Evolutionary conservation across 2,113 vertebrate species (phyloP).

Genomic region (Nerophis lumbriciformis): DNA sequence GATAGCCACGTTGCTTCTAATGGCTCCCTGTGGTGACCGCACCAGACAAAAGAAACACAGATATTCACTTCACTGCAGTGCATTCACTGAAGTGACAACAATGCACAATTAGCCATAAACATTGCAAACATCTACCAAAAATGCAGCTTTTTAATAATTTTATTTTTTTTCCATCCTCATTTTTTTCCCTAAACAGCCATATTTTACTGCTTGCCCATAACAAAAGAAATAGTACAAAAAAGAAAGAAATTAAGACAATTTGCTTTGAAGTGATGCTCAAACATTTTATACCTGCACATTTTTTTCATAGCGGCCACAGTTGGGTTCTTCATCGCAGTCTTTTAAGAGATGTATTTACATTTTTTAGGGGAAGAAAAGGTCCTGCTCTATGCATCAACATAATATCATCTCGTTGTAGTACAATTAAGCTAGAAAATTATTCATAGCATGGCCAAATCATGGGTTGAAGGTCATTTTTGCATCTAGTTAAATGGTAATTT

Average conservation of each 20-base stretch:
- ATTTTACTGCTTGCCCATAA: conserved; percentile 54
- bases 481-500: not conserved
- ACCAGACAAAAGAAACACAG: conserved; percentile 57
- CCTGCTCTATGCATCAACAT: conserved; percentile 8
- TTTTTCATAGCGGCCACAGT: conserved; percentile 56
- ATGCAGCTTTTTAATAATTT: conserved; percentile 14
- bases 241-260: conserved; percentile 47
- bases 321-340: conserved; percentile 43
- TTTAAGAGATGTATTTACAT: conserved; percentile 64
- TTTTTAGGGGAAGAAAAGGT: conserved; percentile 33
- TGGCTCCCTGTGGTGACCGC: conserved; percentile 40
- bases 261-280: conserved; percentile 39
- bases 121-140: conserved; percentile 59
- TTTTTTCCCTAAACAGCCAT: conserved; percentile 52
- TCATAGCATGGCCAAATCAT: not conserved
- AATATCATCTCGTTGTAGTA: conserved; percentile 17
- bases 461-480: not conserved
- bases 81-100: conserved; percentile 48
- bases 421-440: not conserved
- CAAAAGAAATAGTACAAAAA: conserved; percentile 57
- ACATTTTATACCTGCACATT: conserved; percentile 49
- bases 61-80: conserved; percentile 69
- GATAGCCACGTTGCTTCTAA: conserved; percentile 34
- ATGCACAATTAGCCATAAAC: conserved; percentile 27
- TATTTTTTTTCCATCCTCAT: conserved; percentile 41